Evolutionary conservation across 1,140 invertebrate species (phyloP), one percentile per base, ranked within the genome.

Genomic region (Cepaea nemoralis): DNA sequence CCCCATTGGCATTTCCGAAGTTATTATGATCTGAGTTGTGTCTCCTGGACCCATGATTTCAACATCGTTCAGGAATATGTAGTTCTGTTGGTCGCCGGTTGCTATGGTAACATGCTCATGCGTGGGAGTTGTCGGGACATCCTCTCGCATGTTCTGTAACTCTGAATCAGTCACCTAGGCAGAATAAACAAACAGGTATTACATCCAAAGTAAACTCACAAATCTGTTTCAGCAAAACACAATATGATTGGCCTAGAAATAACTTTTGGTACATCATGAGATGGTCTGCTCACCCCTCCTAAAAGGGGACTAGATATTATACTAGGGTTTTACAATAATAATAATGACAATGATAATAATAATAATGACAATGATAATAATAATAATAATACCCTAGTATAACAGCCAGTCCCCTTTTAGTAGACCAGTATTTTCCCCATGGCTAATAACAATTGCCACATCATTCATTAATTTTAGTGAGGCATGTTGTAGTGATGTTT

Each of bases 151-250:
- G 69, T 89, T 89, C 84, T 91, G 88, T 40, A 90, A 83, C 82
- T 91, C 90, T 27, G 86, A 88, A 73, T 90, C 88, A 50, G 89
- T 90, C 0, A 90, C 89, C 83, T 89, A 81, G 67, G 69, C 80
- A 84, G 40, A 71, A 42, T 80, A 31, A 59, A 37, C 5, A 35
- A 45, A 14, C 5, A 55, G 50, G 50, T 14, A 14, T 55, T 55
- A 55, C 19, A 3, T 55, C 50, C 50, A 55, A 3, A 55, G 3
- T 55, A 24, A 14, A 19, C 19, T 3, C 6, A 55, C 6, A 45
- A 10, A 45, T 45, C 42, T 45, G 42, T 45, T n/a, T n/a, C n/a
- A 16, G 42, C 42, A 45, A 16, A 45, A 45, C 42, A 45, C 6
- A 10, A 45, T 10, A 45, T 45, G 16, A 45, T 10, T 45, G 42